These are phyloP conservation scores for Psettodes erumei DNA, from an alignment of 2,113 vertebrate species.

Conservation along the genomic window DNA sequence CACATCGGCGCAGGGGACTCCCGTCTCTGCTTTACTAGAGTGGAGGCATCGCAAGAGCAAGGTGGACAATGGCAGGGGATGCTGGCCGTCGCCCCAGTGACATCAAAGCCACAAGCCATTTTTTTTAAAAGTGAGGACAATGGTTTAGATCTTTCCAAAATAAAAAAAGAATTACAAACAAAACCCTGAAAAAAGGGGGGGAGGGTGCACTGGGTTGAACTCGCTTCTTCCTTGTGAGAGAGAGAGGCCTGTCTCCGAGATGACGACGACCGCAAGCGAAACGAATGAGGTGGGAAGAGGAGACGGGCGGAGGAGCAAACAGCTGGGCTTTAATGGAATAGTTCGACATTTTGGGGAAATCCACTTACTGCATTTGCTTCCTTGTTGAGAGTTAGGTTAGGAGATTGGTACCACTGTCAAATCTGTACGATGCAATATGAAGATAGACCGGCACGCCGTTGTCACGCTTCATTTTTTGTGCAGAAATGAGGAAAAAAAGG, in stretches of 20 bases:
- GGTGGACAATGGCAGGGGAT: background rate
- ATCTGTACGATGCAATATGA: background rate
- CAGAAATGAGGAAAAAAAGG: no score
- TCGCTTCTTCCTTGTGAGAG: background rate
- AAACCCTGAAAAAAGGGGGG: background rate
- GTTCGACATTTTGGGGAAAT: background rate
- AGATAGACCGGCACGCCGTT: background rate
- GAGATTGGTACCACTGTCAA: background rate
- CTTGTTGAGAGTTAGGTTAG: background rate
- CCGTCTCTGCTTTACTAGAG: background rate
- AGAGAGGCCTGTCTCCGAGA: constrained; percentile 12
- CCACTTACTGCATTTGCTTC: background rate
- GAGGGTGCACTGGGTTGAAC: background rate
- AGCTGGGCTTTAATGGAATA: background rate
- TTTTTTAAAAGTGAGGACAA: background rate
- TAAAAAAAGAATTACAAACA: constrained; percentile 12
- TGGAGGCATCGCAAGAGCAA: constrained; percentile 8
- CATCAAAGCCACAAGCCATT: constrained; percentile 3
- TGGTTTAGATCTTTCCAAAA: background rate
- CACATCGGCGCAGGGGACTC: no score
- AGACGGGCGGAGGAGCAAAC: background rate
- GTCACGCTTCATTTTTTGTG: no score
- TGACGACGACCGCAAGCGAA: background rate
- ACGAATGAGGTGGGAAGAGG: background rate
- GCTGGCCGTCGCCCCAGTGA: background rate